Evolutionary conservation across 2,113 vertebrate species (phyloP), one percentile per base, ranked within the genome.

Genomic region (Gobiocypris rarus): DNA sequence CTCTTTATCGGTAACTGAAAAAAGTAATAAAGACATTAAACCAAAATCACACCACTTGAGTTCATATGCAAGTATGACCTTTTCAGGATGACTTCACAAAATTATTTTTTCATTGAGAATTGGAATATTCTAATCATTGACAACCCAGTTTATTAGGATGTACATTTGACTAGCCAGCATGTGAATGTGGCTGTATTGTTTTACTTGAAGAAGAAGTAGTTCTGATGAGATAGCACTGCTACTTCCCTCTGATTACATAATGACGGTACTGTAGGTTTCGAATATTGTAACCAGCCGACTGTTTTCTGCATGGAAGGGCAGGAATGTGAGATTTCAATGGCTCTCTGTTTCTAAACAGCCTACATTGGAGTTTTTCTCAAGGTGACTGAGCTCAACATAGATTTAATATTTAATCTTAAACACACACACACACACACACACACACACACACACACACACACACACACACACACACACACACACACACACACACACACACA

Each of bases 331-430:
- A 26, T 67, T 77, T 70, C 59, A 56, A 22, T 69, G 34, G 28
- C 24, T 17, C 69, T 82, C 81, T 82, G 75, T 70, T 69, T 81
- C 2, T 56, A 69, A 59, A 45, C 61, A 43, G 10, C 61, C 34
- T 31, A n/a, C 81, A 48, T 34, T 76, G 43, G 45, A 54, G 24
- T 43, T 78, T 70, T 28, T 9, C 87, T 90, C 83, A 92, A 91
- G 91, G 91, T 93, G 89, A 92, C 86, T 86, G 88, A 84, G 82
- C 84, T 63, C 81, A 82, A 90, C 84, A 85, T 63, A 85, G 78
- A 89, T 90, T 90, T 89, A 86, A 87, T 86, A 83, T 87, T 84
- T 92, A 91, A 91, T 91, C 91, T 89, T 87, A 87, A 91, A 89
- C 86, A 89, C 87, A 91, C 85, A 89, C 77, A 10, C 50, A 22